Conservation (phyloP, 2,113 vertebrate genomes). For the Lontra canadensis region DNA sequence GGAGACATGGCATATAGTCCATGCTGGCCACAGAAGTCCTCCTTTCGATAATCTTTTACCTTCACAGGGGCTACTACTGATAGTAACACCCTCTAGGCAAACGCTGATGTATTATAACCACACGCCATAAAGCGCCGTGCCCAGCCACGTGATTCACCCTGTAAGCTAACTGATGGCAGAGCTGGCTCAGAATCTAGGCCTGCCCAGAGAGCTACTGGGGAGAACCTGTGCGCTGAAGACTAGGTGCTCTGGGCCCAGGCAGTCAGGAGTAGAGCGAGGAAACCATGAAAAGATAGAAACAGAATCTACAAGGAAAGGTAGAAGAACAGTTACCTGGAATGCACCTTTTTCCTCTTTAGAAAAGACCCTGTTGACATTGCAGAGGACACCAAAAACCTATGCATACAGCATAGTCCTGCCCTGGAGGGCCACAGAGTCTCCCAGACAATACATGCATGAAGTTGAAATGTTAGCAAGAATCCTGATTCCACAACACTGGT, state of each 20-base stretch:
- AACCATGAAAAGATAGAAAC: not conserved
- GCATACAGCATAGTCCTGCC: rapidly evolving
- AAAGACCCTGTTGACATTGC: not conserved
- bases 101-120: not conserved
- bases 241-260: not conserved
- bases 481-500: not conserved
- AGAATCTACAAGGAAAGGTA: not conserved
- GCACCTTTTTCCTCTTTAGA: not conserved
- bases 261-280: not conserved
- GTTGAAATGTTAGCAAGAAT: not conserved
- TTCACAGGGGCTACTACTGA: not conserved
- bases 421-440: not conserved
- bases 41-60: not conserved
- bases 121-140: not conserved
- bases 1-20: not conserved
- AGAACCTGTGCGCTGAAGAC: not conserved
- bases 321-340: not conserved
- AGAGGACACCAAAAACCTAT: not conserved
- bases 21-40: not conserved
- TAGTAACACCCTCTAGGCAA: not conserved
- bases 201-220: not conserved
- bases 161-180: not conserved
- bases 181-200: not conserved
- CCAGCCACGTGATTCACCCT: not conserved
- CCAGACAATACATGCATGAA: not conserved